Percentiles rank a stretch among this genome's conserved stretches.
Evolutionary conservation across 2,113 vertebrate genomes (phyloP).

Genomic region (Heterotilapia buettikoferi): DNA sequence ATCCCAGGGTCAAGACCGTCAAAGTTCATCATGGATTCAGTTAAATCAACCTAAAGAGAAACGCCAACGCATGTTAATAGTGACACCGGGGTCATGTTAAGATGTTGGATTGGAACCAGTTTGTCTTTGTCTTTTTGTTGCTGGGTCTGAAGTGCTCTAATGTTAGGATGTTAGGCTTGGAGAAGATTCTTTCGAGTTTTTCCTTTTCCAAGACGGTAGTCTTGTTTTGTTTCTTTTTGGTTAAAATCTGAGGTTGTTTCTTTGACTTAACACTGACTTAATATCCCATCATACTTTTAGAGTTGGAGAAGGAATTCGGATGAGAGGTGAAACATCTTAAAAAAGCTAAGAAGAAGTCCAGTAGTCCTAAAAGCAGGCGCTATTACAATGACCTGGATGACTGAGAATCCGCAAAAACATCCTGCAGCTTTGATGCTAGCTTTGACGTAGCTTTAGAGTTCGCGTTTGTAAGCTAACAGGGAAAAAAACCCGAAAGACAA

Average conservation of each 20-base stretch:
- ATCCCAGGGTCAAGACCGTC: constrained; percentile 85
- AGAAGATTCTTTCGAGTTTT: not conserved
- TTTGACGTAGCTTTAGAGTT: not conserved
- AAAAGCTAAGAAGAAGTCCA: not conserved
- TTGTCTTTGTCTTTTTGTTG: not conserved
- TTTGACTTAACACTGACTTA: not conserved
- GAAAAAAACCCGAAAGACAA: not conserved
- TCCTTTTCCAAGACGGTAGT: not conserved
- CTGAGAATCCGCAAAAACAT: not conserved
- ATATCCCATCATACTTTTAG: not conserved
- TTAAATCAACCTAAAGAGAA: constrained; percentile 21
- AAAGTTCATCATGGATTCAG: constrained; percentile 84
- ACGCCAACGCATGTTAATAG: not conserved
- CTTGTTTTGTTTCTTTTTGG: not conserved
- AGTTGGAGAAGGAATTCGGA: not conserved
- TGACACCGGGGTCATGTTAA: not conserved
- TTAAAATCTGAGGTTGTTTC: not conserved
- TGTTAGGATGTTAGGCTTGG: not conserved
- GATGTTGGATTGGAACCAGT: not conserved
- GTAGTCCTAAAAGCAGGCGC: not conserved
- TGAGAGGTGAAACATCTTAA: not conserved
- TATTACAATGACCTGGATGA: not conserved
- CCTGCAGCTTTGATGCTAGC: not conserved
- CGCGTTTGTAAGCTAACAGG: not conserved
- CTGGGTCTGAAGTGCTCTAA: not conserved